A percentile compares a stretch with the other conserved stretches of the same genome.
Evolutionary conservation across 2,888 invertebrate species (phyloP).

Genomic region (Molanna angustata): DNA sequence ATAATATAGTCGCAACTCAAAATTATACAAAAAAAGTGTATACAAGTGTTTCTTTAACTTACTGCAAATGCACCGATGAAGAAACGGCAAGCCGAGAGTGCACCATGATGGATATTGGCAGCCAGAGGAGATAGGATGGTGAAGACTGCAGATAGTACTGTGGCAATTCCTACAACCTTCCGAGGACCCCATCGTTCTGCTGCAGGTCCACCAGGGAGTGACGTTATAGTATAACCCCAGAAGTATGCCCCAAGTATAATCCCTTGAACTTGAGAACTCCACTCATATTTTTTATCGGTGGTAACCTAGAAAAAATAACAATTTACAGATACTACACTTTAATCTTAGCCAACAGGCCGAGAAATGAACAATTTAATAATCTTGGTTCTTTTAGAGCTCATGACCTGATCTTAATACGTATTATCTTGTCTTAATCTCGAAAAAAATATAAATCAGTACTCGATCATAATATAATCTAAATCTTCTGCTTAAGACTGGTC

Average conservation of each 20-base stretch:
- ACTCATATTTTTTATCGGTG: constrained; percentile 42
- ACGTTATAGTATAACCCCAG: constrained; percentile 67
- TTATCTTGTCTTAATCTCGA: too few species aligned
- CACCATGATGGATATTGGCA: constrained; percentile 55
- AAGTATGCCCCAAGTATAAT: constrained; percentile 65
- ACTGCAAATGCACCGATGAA: constrained; percentile 63
- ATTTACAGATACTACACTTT: too few species aligned
- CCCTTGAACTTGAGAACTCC: constrained; percentile 62
- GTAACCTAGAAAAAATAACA: background rate
- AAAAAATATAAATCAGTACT: too few species aligned
- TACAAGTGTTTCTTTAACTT: constrained; percentile 37
- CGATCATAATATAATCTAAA: too few species aligned
- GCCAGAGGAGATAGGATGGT: constrained; percentile 61
- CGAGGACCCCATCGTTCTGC: constrained; percentile 65
- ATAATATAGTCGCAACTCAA: too few species aligned
- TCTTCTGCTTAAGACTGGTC: too few species aligned
- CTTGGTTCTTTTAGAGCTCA: too few species aligned
- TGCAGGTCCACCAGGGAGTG: constrained; percentile 63
- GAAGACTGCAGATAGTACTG: constrained; percentile 51
- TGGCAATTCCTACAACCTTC: constrained; percentile 55
- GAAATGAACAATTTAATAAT: too few species aligned
- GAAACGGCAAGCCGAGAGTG: constrained; percentile 58
- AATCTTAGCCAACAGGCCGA: background rate
- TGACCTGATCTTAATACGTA: too few species aligned
- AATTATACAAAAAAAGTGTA: too few species aligned